Percentiles rank a stretch among this genome's conserved stretches.
Conservation (phyloP, 2,797 vertebrate genomes). For the Myotis daubentonii region DNA sequence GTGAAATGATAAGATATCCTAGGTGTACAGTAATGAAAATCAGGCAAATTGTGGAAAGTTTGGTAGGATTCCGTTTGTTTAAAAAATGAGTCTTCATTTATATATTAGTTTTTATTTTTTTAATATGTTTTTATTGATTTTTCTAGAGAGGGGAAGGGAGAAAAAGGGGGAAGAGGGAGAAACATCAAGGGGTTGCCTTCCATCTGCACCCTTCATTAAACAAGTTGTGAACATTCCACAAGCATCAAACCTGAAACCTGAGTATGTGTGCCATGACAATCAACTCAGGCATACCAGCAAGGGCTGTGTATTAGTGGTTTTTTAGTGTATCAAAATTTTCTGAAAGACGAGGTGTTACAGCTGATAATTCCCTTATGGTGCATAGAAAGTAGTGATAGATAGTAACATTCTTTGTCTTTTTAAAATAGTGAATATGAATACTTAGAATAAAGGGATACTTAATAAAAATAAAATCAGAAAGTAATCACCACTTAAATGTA, state of each 20-base stretch:
- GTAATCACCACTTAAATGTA: background rate
- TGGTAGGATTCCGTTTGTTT: background rate
- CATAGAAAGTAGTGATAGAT: background rate
- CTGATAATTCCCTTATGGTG: background rate
- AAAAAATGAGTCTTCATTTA: background rate
- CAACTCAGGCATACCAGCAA: background rate
- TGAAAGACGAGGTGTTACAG: background rate
- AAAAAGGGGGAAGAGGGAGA: background rate
- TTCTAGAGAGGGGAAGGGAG: background rate
- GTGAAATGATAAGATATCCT: background rate
- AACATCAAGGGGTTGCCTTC: background rate
- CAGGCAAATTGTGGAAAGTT: background rate
- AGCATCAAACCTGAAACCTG: background rate
- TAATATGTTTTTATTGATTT: background rate
- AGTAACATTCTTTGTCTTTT: background rate
- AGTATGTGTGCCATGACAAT: background rate
- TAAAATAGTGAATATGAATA: background rate
- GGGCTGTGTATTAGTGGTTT: background rate
- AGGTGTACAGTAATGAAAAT: background rate
- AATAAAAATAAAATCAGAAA: background rate
- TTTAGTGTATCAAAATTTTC: background rate
- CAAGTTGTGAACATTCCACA: too few species aligned
- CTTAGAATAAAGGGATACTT: constrained; percentile 2
- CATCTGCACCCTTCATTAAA: too few species aligned
- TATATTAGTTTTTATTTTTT: background rate